phyloP scores from a whole-genome alignment of 2,797 vertebrate genomes.

The Galaxias olidus region DNA sequence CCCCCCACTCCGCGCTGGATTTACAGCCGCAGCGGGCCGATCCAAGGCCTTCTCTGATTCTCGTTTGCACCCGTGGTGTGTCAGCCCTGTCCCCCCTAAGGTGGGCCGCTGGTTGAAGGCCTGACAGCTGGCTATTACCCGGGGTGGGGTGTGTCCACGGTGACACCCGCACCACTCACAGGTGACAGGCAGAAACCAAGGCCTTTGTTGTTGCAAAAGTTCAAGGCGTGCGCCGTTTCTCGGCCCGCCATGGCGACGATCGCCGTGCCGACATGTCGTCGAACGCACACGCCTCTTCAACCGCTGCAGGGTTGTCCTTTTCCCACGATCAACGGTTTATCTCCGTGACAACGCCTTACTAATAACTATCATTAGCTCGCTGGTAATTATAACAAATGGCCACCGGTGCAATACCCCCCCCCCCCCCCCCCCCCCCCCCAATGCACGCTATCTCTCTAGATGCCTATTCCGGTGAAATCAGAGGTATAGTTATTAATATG shows the following conservation, averaged over 20 bases:
- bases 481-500: slow-evolving; percentile 52
- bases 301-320: slow-evolving; percentile 64
- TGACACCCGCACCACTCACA: slow-evolving; percentile 74
- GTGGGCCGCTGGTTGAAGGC: slow-evolving; percentile 67
- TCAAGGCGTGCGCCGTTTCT: slow-evolving; percentile 46
- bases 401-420: slow-evolving; percentile 74
- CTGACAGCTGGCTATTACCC: slow-evolving; percentile 71
- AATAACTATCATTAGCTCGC: slow-evolving; percentile 85
- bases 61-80: slow-evolving; percentile 76
- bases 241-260: slow-evolving; percentile 40
- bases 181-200: slow-evolving; percentile 72
- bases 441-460: slow-evolving; percentile 60
- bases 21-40: background rate
- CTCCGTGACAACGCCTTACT: slow-evolving; percentile 83
- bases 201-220: slow-evolving; percentile 76
- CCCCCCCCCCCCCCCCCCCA: slow-evolving; percentile 68
- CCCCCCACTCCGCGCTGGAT: slow-evolving; percentile 5
- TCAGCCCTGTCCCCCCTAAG: slow-evolving; percentile 70
- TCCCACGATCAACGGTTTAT: slow-evolving; percentile 35
- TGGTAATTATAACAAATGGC: slow-evolving; percentile 85
- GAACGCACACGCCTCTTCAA: slow-evolving; percentile 79
- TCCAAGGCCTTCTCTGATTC: slow-evolving; percentile 69
- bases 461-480: slow-evolving; percentile 68
- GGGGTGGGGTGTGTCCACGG: slow-evolving; percentile 72
- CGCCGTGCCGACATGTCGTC: slow-evolving; percentile 62